phyloP scores from a whole-genome alignment of 2,797 vertebrate species.

The Macropus fuliginosus region DNA sequence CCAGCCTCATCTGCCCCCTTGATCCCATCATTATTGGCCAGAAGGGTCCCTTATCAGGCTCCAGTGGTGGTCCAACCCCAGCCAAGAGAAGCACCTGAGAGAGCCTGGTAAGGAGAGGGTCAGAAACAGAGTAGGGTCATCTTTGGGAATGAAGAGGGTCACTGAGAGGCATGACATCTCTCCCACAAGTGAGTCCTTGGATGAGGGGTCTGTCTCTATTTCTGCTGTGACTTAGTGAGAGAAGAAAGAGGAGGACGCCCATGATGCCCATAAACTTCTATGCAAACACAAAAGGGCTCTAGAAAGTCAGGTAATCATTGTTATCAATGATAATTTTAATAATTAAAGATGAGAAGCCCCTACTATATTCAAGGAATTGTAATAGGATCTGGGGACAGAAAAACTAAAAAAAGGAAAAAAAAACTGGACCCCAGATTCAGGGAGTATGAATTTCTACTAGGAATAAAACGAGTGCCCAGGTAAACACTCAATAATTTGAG shows the following conservation, averaged over 20 bases:
- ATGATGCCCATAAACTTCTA: background rate
- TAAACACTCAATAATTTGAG: background rate
- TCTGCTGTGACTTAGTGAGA: background rate
- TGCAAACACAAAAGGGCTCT: background rate
- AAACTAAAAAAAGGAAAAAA: background rate
- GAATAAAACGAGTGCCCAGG: background rate
- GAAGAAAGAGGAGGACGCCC: background rate
- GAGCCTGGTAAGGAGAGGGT: background rate
- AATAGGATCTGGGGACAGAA: background rate
- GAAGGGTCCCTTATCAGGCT: background rate
- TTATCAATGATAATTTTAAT: background rate
- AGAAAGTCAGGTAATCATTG: background rate
- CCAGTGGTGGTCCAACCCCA: background rate
- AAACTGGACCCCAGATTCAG: background rate
- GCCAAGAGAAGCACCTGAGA: background rate
- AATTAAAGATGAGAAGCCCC: background rate
- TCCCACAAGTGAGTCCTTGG: background rate
- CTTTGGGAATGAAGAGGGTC: background rate
- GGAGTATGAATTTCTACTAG: background rate
- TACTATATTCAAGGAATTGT: background rate
- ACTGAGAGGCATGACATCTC: rapidly evolving
- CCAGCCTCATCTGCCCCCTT: background rate
- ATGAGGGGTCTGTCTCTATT: background rate
- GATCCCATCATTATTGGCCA: background rate
- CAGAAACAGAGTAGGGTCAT: background rate